These are phyloP conservation scores for Agrotis clavis DNA, from an alignment of 2,888 invertebrate species.

Conservation along the genomic window DNA sequence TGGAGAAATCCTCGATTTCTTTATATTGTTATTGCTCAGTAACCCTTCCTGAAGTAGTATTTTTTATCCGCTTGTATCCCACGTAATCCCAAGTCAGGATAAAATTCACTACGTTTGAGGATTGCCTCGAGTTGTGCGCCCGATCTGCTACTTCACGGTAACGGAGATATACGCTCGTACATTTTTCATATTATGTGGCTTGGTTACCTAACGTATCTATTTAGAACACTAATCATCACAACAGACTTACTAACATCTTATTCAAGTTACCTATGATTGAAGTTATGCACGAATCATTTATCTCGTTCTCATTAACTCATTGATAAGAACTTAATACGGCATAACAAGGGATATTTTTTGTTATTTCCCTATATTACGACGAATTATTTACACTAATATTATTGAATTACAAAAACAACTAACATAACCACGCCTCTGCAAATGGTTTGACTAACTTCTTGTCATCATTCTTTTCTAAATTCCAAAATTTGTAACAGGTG, in stretches of 20 bases:
- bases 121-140: not conserved
- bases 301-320: not conserved
- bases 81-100: not conserved
- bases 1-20: not conserved
- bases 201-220: not conserved
- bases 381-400: not conserved
- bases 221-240: not conserved
- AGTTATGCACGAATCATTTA: not conserved
- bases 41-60: not conserved
- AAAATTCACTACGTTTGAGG: not conserved
- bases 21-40: not conserved
- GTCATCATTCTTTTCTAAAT: slow-evolving; percentile 10
- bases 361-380: not conserved
- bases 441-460: slow-evolving; percentile 2
- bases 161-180: not conserved
- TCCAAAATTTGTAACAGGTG: slow-evolving; percentile 78
- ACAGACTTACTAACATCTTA: not conserved
- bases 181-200: not conserved
- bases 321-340: not conserved
- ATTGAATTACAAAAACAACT: not conserved
- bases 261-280: not conserved
- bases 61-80: not conserved
- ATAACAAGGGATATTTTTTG: not conserved
- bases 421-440: not conserved
- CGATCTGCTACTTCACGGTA: slow-evolving; percentile 1